Evolutionary conservation across 2,113 vertebrate genomes (phyloP).

Genomic region (Gobio gobio): DNA sequence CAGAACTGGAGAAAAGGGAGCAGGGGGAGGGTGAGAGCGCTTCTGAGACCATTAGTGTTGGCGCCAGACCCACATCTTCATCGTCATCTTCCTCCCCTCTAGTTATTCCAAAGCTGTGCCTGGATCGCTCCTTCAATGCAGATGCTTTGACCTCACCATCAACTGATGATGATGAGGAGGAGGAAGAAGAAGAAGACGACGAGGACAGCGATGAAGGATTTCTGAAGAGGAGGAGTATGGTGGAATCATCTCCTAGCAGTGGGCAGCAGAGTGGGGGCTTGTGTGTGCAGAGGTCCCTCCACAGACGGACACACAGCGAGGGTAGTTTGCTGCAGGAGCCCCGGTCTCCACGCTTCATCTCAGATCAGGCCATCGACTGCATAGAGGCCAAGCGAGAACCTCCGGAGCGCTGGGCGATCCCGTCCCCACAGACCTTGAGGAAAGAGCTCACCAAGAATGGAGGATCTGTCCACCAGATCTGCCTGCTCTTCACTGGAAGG

Average conservation of each 20-base stretch:
- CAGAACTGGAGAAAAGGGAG: conserved; percentile 64
- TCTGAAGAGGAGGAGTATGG: conserved; percentile 79
- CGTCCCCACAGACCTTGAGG: conserved; percentile 83
- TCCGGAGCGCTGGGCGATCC: conserved; percentile 68
- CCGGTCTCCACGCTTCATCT: conserved; percentile 83
- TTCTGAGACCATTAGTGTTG: conserved; percentile 62
- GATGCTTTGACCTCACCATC: conserved; percentile 50
- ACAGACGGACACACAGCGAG: conserved; percentile 89
- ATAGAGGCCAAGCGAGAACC: conserved; percentile 56
- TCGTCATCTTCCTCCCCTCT: conserved; percentile 64
- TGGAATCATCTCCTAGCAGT: conserved; percentile 62
- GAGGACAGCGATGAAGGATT: conserved; percentile 75
- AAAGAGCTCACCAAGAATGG: conserved; percentile 85
- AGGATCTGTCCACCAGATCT: conserved; percentile 85
- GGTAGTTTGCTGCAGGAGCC: conserved; percentile 87
- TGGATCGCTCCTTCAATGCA: conserved; percentile 77
- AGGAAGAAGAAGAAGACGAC: conserved; percentile 69
- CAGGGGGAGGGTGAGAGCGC: conserved; percentile 71
- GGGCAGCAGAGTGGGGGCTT: conserved; percentile 69
- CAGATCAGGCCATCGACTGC: conserved; percentile 86
- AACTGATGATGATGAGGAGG: conserved; percentile 69
- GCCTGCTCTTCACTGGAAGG: conserved; percentile 83
- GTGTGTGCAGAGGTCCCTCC: conserved; percentile 77
- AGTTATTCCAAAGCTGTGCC: conserved; percentile 77
- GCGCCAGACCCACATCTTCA: conserved; percentile 46